Conservation (phyloP, 2,797 vertebrate genomes). For the Peromyscus aztecus region DNA sequence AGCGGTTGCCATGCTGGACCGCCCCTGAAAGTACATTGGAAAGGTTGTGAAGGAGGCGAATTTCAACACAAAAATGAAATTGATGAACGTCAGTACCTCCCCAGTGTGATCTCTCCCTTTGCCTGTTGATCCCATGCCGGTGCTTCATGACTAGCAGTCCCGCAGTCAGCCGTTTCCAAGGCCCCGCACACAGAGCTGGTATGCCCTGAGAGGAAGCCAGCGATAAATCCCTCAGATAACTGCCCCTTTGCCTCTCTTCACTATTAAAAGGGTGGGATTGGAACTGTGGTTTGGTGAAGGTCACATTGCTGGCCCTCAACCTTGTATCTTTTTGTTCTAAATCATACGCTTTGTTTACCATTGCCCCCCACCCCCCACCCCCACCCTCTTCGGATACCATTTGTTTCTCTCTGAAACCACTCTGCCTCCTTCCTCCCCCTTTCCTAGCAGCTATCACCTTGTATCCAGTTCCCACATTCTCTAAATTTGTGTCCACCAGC, state of each 20-base stretch:
- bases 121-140: background rate
- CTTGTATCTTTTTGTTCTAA: background rate
- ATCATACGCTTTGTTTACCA: background rate
- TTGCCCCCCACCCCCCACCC: too few relatives aligned
- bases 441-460: background rate
- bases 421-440: background rate
- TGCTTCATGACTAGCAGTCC: background rate
- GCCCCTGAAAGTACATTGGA: background rate
- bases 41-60: background rate
- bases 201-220: background rate
- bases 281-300: background rate
- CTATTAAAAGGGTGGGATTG: background rate
- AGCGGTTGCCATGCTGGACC: background rate
- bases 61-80: slow-evolving; percentile 1
- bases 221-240: background rate
- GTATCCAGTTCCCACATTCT: background rate
- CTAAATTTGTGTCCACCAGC: background rate
- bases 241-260: background rate
- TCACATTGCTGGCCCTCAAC: background rate
- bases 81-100: background rate
- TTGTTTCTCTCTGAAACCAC: background rate
- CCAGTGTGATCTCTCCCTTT: background rate
- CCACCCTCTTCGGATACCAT: background rate
- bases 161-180: background rate
- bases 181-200: background rate